phyloP scores from a whole-genome alignment of 2,797 vertebrate species.

The Spea hammondii region DNA sequence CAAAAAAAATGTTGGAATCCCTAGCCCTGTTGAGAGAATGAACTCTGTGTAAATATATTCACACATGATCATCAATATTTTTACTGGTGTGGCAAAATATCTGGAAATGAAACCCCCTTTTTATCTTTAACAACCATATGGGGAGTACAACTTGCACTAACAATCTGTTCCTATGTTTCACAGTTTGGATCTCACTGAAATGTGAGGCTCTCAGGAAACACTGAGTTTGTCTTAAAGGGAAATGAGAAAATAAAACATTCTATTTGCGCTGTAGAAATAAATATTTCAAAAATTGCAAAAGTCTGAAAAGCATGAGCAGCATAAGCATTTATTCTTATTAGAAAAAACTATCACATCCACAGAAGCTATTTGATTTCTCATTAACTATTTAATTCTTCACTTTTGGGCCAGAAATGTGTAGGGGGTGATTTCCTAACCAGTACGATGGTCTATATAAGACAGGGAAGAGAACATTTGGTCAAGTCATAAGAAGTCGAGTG shows the following conservation, averaged over 20 bases:
- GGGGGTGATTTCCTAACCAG: too few relatives aligned
- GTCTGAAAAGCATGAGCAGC: too few relatives aligned
- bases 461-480: too few relatives aligned
- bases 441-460: too few relatives aligned
- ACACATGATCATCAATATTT: conserved; percentile 40
- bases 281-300: too few relatives aligned
- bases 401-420: too few relatives aligned
- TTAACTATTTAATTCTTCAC: too few relatives aligned
- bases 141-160: conserved; percentile 28
- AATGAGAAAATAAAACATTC: background rate
- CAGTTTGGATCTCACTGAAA: conserved; percentile 46
- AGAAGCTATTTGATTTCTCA: too few relatives aligned
- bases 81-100: conserved; percentile 34
- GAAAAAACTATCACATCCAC: background rate
- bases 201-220: conserved; percentile 30
- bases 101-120: conserved; percentile 27
- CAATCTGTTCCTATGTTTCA: conserved; percentile 49
- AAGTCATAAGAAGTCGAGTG: too few relatives aligned
- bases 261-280: background rate
- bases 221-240: conserved; percentile 32
- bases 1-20: conserved; percentile 24
- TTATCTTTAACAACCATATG: conserved; percentile 35
- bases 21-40: conserved; percentile 26
- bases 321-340: background rate
- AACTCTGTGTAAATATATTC: conserved; percentile 36